Percentiles rank a stretch among this genome's conserved stretches.
Conservation (phyloP, 2,888 invertebrate species). For the Polyommatus icarus region DNA sequence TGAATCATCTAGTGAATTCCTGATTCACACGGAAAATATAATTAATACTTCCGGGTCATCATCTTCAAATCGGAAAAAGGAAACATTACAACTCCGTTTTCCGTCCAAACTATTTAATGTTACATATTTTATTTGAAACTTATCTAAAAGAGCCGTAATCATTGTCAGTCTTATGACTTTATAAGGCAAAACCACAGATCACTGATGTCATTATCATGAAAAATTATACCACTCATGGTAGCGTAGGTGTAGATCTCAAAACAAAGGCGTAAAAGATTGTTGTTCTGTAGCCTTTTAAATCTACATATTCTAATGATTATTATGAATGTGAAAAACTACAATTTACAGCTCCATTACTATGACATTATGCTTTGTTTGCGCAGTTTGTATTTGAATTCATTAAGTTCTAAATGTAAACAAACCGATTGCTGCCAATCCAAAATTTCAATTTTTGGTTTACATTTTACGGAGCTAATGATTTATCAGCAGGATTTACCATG, state of each 20-base stretch:
- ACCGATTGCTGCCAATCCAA: background rate
- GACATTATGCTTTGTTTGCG: background rate
- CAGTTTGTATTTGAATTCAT: background rate
- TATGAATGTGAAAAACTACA: background rate
- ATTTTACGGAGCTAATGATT: background rate
- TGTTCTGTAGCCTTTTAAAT: background rate
- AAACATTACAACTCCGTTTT: background rate
- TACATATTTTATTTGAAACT: background rate
- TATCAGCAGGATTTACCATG: background rate
- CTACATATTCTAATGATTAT: background rate
- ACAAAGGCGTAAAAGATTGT: background rate
- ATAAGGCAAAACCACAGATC: slow-evolving; percentile 51
- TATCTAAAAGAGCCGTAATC: background rate
- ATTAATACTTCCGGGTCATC: background rate
- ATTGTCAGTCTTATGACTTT: background rate
- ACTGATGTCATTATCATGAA: slow-evolving; percentile 56
- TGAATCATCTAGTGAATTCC: background rate
- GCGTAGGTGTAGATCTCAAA: slow-evolving; percentile 53
- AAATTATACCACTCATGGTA: slow-evolving; percentile 58
- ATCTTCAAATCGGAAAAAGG: background rate
- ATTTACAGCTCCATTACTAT: background rate
- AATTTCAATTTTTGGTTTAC: background rate
- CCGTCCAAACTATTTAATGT: background rate
- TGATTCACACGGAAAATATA: background rate
- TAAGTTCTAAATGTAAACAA: background rate